These are phyloP conservation scores for Megalopta genalis DNA, from an alignment of 1,140 invertebrate species.

Conservation along the genomic window DNA sequence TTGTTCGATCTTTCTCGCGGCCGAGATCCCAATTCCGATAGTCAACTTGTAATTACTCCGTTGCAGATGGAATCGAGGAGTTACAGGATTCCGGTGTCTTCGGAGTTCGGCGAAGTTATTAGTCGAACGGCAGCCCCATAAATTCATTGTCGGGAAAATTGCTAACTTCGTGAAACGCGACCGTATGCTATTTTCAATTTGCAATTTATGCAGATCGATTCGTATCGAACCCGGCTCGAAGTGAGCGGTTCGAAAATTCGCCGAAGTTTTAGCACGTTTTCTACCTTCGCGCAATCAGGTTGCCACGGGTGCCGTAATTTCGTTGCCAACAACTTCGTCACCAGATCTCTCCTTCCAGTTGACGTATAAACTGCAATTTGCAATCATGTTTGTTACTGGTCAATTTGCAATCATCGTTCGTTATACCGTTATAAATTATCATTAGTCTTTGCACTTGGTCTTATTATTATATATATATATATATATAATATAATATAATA, in stretches of 20 bases:
- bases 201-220: neutral
- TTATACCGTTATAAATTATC: too few species aligned
- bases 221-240: neutral
- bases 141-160: conserved; percentile 6
- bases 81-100: conserved; percentile 9
- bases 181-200: neutral
- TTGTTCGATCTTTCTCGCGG: conserved; percentile 26
- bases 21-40: conserved; percentile 28
- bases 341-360: too few species aligned
- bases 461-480: too few species aligned
- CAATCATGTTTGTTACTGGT: too few species aligned
- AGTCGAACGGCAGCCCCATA: neutral
- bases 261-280: neutral
- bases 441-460: too few species aligned
- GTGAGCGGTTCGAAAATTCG: neutral
- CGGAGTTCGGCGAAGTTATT: conserved; percentile 3
- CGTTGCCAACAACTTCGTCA: too few species aligned
- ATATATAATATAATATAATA: too few species aligned
- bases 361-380: too few species aligned
- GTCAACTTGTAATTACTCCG: conserved; percentile 34
- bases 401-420: too few species aligned
- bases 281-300: too few species aligned
- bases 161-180: conserved; percentile 16
- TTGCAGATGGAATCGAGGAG: conserved; percentile 11
- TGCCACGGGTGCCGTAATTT: too few species aligned